Evolutionary conservation across 2,797 vertebrate genomes (phyloP).

Genomic region (Tympanoctomys barrerae): DNA sequence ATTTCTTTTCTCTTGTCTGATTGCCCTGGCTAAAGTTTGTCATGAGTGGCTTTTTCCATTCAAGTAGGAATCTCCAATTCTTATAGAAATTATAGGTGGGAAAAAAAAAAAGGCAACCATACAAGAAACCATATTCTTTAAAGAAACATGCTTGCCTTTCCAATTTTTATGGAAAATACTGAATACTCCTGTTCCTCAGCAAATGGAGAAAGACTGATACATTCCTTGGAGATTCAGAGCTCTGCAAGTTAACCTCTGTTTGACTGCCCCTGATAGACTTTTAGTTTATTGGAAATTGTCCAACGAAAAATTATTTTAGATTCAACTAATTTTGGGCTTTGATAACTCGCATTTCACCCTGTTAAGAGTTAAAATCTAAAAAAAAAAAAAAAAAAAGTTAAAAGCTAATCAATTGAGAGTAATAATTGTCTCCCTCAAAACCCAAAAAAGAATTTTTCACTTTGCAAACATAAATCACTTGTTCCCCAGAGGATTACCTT

Average conservation of each 20-base stretch:
- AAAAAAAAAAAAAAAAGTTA: not conserved
- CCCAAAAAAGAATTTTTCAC: constrained; percentile 17
- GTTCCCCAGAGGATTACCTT: not conserved
- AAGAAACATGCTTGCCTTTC: not conserved
- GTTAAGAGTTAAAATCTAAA: constrained; percentile 20
- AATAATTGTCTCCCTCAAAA: constrained; percentile 18
- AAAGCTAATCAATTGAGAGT: constrained; percentile 24
- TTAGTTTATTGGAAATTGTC: constrained; percentile 56
- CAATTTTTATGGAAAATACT: constrained; percentile 59
- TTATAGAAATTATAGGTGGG: constrained; percentile 20
- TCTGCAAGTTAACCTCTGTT: constrained; percentile 40
- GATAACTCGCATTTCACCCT: constrained; percentile 55
- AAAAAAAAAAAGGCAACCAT: not conserved
- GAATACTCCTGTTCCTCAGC: not conserved
- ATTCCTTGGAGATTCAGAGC: constrained; percentile 38
- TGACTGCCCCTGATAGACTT: constrained; percentile 16
- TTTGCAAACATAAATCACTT: constrained; percentile 22
- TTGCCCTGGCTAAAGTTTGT: not conserved
- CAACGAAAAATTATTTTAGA: constrained; percentile 52
- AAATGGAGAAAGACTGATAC: constrained; percentile 1
- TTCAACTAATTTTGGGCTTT: constrained; percentile 62
- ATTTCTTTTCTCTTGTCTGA: not conserved
- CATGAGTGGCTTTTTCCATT: not conserved
- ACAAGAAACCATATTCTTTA: not conserved
- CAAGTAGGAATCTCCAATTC: not conserved